These are phyloP conservation scores for Umimayanthus kanabou DNA, from an alignment of 92 coral and sea anemone species.

Conservation along the genomic window DNA sequence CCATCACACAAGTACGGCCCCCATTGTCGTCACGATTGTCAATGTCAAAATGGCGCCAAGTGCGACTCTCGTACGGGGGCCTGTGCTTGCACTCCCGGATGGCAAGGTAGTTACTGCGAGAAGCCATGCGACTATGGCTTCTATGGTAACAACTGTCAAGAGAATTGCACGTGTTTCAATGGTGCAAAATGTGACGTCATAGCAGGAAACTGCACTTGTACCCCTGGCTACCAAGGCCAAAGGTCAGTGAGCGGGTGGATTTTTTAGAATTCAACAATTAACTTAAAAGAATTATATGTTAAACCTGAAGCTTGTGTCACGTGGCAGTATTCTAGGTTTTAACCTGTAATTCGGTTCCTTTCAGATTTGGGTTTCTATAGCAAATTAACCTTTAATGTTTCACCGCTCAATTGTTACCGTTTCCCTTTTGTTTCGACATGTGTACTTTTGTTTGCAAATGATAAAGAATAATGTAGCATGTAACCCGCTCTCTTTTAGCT, in stretches of 20 bases:
- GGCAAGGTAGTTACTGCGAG: slow-evolving; percentile 74
- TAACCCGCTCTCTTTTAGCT: too few species aligned
- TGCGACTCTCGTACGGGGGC: slow-evolving; percentile 77
- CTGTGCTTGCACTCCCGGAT: slow-evolving; percentile 84
- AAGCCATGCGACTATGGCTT: slow-evolving; percentile 77
- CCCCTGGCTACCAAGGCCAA: slow-evolving; percentile 72
- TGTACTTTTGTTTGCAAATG: too few species aligned
- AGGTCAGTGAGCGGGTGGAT: slow-evolving; percentile 49
- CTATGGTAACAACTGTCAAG: slow-evolving; percentile 83
- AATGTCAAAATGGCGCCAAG: slow-evolving; percentile 74
- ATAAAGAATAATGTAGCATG: too few species aligned
- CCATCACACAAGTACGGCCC: slow-evolving; percentile 82
- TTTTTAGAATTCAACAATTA: too few species aligned
- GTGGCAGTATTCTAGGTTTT: too few species aligned
- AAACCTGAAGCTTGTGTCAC: too few species aligned
- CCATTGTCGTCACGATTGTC: slow-evolving; percentile 73
- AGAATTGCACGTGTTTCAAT: slow-evolving; percentile 65
- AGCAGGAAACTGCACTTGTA: slow-evolving; percentile 86
- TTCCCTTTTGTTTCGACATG: too few species aligned
- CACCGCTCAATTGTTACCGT: too few species aligned
- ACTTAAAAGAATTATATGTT: too few species aligned
- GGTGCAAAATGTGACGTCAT: slow-evolving; percentile 80
- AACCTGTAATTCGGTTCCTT: too few species aligned
- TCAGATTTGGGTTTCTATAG: too few species aligned
- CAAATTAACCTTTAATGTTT: too few species aligned